A percentile compares a stretch with the other conserved stretches of the same genome.
Evolutionary conservation across 2,888 invertebrate species (phyloP).

Genomic region (Rhamphomyia laevipes): DNA sequence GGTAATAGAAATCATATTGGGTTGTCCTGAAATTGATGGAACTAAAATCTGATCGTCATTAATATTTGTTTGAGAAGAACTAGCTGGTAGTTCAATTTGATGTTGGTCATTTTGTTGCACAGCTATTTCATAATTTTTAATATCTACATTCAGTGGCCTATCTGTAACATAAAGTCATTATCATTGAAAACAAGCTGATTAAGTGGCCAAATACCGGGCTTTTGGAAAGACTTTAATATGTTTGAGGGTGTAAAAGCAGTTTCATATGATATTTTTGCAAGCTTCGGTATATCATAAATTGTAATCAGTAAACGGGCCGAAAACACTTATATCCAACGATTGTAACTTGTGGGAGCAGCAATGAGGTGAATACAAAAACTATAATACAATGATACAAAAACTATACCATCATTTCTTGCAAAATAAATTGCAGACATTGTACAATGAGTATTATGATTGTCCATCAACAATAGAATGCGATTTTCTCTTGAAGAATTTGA

Average conservation of each 20-base stretch:
- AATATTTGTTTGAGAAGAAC: background rate
- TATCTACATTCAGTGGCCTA: background rate
- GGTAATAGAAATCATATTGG: no score
- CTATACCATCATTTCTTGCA: conserved; percentile 11
- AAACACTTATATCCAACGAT: conserved; percentile 20
- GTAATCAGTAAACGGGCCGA: conserved; percentile 22
- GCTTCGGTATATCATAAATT: conserved; percentile 22
- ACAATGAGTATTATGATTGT: conserved; percentile 15
- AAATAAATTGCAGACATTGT: conserved; percentile 11
- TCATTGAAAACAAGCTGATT: background rate
- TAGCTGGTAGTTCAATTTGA: no score
- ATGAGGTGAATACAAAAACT: conserved; percentile 10
- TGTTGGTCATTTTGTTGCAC: background rate
- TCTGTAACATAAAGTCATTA: background rate
- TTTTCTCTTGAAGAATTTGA: conserved; percentile 6
- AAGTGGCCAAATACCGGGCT: conserved; percentile 2
- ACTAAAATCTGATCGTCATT: background rate
- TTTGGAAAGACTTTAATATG: background rate
- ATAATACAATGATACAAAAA: conserved; percentile 9
- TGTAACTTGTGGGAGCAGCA: conserved; percentile 12
- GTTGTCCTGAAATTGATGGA: background rate
- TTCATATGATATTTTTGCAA: conserved; percentile 4
- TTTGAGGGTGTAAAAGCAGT: conserved; percentile 1
- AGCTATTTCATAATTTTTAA: background rate
- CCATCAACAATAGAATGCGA: conserved; percentile 11